phyloP scores from a whole-genome alignment of 2,888 invertebrate species.

The Diplolepis rosae region DNA sequence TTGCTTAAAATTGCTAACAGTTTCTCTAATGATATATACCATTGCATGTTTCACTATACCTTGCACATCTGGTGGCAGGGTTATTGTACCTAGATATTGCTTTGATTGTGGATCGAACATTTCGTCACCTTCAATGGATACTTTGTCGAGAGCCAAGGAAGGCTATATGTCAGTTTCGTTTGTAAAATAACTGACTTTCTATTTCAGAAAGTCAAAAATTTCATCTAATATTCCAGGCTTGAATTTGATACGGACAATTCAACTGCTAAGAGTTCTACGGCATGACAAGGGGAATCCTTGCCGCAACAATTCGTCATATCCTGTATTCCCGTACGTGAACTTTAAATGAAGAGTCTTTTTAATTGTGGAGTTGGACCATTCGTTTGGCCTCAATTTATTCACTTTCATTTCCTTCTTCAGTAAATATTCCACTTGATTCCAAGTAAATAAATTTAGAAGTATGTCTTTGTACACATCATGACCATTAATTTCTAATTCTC shows the following conservation, averaged over 20 bases:
- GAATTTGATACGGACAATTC: background rate
- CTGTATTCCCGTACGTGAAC: constrained; percentile 2
- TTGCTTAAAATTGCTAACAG: constrained; percentile 44
- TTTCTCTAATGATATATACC: constrained; percentile 44
- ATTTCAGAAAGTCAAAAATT: constrained; percentile 32
- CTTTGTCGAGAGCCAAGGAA: constrained; percentile 35
- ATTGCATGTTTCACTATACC: constrained; percentile 37
- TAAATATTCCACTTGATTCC: background rate
- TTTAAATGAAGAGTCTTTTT: constrained; percentile 5
- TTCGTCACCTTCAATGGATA: constrained; percentile 34
- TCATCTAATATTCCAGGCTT: constrained; percentile 30
- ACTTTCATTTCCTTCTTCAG: background rate
- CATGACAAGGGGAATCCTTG: constrained; percentile 13
- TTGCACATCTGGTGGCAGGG: constrained; percentile 36
- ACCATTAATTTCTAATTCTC: too few species aligned
- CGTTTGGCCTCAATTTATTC: background rate
- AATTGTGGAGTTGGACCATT: constrained; percentile 26
- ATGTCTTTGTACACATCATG: background rate
- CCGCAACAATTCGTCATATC: constrained; percentile 11
- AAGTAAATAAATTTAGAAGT: background rate
- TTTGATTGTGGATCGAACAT: constrained; percentile 33
- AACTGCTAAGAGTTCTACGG: background rate
- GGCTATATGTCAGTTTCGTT: constrained; percentile 41
- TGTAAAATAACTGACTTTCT: constrained; percentile 38
- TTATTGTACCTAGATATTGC: constrained; percentile 37